Percentiles rank a stretch among this genome's conserved stretches.
Conservation (phyloP, 2,797 vertebrate genomes). For the Darevskia nairensis region DNA sequence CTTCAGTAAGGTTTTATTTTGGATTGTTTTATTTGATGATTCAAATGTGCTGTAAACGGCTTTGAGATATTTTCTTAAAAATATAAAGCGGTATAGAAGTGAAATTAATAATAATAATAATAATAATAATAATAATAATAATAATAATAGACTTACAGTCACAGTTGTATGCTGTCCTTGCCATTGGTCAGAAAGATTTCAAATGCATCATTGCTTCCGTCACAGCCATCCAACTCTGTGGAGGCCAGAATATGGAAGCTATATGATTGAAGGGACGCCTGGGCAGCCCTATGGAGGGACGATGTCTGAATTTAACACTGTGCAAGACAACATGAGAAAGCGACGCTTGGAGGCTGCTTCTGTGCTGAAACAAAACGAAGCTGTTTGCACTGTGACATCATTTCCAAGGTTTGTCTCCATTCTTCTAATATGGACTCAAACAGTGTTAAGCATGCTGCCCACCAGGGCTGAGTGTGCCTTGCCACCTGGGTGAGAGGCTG, state of each 20-base stretch:
- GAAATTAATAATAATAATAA: too few species aligned
- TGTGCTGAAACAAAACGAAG: slow-evolving; percentile 86
- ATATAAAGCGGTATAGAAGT: too few species aligned
- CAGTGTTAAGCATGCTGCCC: not conserved
- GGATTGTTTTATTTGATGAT: too few species aligned
- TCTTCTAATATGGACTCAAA: not conserved
- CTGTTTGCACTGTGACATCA: slow-evolving; percentile 91
- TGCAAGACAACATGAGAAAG: slow-evolving; percentile 97
- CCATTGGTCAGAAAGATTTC: slow-evolving; percentile 33
- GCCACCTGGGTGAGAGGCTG: too few species aligned
- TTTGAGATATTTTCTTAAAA: too few species aligned
- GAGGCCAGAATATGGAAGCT: slow-evolving; percentile 97
- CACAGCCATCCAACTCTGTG: slow-evolving; percentile 96
- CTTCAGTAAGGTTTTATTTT: too few species aligned
- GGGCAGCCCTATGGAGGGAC: slow-evolving; percentile 97
- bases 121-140: too few species aligned
- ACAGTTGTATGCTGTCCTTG: not conserved
- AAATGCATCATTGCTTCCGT: not conserved
- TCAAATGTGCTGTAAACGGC: too few species aligned
- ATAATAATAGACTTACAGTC: not conserved
- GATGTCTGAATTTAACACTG: slow-evolving; percentile 99
- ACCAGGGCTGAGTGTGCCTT: too few species aligned
- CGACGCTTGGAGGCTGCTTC: slow-evolving; percentile 91
- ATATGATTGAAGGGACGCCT: slow-evolving; percentile 98
- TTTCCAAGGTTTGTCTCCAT: slow-evolving; percentile 89